Percentiles rank a stretch among this genome's conserved stretches.
Evolutionary conservation across 2,888 invertebrate species (phyloP).

Genomic region (Chouioia cunea): DNA sequence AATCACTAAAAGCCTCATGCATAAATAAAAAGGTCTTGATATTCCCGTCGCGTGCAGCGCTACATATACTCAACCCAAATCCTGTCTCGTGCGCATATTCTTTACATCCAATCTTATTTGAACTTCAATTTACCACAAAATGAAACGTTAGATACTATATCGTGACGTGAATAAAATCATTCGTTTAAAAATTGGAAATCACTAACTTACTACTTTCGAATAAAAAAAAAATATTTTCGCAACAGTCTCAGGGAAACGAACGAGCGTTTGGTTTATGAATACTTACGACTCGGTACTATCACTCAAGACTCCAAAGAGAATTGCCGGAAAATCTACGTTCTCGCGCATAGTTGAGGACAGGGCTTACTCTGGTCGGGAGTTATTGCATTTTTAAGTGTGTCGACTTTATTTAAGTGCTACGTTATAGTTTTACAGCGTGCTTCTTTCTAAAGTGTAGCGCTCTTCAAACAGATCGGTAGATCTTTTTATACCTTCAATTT

Average conservation of each 20-base stretch:
- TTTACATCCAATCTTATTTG: neutral
- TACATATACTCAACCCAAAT: neutral
- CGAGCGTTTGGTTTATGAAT: conserved; percentile 14
- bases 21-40: conserved; percentile 27
- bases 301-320: neutral
- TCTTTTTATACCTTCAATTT: no score
- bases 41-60: neutral
- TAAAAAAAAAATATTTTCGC: neutral
- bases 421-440: no score
- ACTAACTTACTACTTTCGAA: no score
- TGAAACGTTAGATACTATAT: no score
- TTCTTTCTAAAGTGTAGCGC: no score
- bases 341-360: neutral
- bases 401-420: no score
- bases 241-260: neutral
- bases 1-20: conserved; percentile 31
- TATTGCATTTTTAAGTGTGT: no score
- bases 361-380: no score
- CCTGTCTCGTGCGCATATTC: neutral
- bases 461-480: no score
- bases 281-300: conserved; percentile 9
- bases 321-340: conserved; percentile 1
- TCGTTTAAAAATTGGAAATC: neutral
- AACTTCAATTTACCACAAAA: neutral
- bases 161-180: no score